phyloP scores from a whole-genome alignment of 1,140 invertebrate species.

The Neuroterus valhalla region DNA sequence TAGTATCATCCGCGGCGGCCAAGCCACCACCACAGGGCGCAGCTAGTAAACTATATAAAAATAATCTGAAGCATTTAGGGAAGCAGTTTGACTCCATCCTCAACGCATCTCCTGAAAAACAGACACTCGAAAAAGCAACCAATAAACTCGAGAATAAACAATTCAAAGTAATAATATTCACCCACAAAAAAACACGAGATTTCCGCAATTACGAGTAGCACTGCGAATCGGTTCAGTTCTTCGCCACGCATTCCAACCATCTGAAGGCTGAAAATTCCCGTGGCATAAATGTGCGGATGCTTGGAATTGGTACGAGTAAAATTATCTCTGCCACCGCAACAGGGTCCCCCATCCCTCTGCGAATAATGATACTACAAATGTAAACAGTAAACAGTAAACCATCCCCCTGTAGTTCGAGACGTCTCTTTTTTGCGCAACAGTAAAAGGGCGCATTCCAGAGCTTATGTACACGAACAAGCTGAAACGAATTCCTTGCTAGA shows the following conservation, averaged over 20 bases:
- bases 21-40: too few relatives aligned
- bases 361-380: conserved; percentile 3
- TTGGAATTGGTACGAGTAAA: conserved; percentile 2
- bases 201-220: neutral
- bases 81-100: too few relatives aligned
- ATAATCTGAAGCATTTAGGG: too few relatives aligned
- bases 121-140: too few relatives aligned
- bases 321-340: neutral
- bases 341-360: neutral
- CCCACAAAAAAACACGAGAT: neutral
- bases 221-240: neutral
- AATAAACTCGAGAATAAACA: too few relatives aligned
- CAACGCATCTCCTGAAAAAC: too few relatives aligned
- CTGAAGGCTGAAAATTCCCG: conserved; percentile 13
- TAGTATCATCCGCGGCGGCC: too few relatives aligned
- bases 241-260: conserved; percentile 1
- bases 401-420: conserved; percentile 39
- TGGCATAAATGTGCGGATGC: conserved; percentile 6
- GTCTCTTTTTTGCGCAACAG: conserved; percentile 31
- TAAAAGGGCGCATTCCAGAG: conserved; percentile 41
- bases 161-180: neutral
- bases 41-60: too few relatives aligned
- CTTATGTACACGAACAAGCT: conserved; percentile 30
- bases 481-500: conserved; percentile 42
- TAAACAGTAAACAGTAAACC: neutral